Percentiles rank a stretch among this genome's conserved stretches.
Conservation (phyloP, 2,113 vertebrate genomes). For the Felis catus region F.catus_Fca126_mat1.0 CM031418.1:115983501-115984000, state of each 20-base stretch:
- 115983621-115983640: neutral
- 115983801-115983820: neutral
- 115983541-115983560: neutral
- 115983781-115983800: neutral
- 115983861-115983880: neutral
- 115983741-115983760: neutral
- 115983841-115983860: neutral
- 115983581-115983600: neutral
- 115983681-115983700: neutral
- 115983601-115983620: neutral
- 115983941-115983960: neutral
- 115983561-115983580: neutral
- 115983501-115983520: neutral
- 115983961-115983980: too few species aligned
- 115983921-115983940: neutral
- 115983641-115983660: neutral
- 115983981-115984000: too few species aligned
- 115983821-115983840: neutral
- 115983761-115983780: neutral
- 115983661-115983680: neutral
- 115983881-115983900: neutral
- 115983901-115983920: neutral
- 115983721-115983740: neutral
- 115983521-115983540: neutral
- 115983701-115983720: rapidly evolving